Base-by-base conservation (phyloP, 2,113 vertebrate genomes). In the Hiodon alosoides region DNA sequence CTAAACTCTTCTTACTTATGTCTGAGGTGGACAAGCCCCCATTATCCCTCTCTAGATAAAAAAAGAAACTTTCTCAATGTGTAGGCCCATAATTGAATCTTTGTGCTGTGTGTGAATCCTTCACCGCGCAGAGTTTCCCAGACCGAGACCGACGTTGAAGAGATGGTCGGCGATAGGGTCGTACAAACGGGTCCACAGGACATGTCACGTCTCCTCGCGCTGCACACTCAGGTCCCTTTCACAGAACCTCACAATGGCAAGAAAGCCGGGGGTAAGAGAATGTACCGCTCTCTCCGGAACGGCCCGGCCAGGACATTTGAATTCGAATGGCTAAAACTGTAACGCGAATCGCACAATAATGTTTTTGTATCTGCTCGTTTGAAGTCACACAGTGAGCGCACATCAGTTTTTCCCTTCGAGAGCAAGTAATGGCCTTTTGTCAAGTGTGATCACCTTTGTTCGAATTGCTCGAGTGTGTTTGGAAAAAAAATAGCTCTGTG, bases 311-410 rank as follows among this genome's bases (percentile, higher is more conserved):
- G 85, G 91, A 92, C 86, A 81, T 85, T 79, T 85, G 85, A 85
- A 77, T 83, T 86, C 84, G 85, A 79, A 92, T 81, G 72, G 82
- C 81, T 31, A 77, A 78, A 79, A 86, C 65, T 86, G 83, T 87
- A 86, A 82, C 5, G 71, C 46, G 67, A 87, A 85, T 84, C 72
- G 80, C 89, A 93, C 93, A 93, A 91, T 90, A 77, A 86, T 89
- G 92, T 93, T 94, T 93, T 86, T 95, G 92, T 94, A 87, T 87
- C 82, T 14, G 67, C 47, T 78, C 71, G 85, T 94, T 94, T 94
- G 93, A 94, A 93, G 93, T 90, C 85, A 85, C 81, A 71, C 83
- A 85, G 84, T 59, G 72, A 89, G 88, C 92, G 94, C 92, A 86
- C 91, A 90, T 92, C 87, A 89, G 90, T 92, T 92, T 87, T 77